Evolutionary conservation across 2,888 invertebrate species (phyloP), one percentile per base, ranked within the genome.

Genomic region (Cybosia mesomella): DNA sequence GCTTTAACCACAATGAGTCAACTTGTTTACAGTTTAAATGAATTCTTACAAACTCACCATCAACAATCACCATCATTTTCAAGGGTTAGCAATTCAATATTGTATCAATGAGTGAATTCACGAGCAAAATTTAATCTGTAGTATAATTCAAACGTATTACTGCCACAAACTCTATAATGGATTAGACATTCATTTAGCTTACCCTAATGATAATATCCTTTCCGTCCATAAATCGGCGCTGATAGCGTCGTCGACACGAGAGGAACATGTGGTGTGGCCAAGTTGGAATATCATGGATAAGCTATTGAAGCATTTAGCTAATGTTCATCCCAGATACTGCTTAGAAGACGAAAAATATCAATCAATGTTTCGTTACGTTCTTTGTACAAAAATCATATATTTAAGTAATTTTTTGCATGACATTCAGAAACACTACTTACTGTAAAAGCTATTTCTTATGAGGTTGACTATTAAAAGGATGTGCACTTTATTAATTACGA

Each of bases 281-380:
- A 71, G 67, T 67, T 74, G 74, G 69, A 74, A 77, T n/a, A n/a
- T n/a, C n/a, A n/a, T n/a, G 71, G 58, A 32, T 66, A 68, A 71
- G 67, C 66, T 79, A 77, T 74, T 70, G 75, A 78, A 66, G 76
- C 82, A 77, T 79, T 83, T 86, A 87, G 87, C 86, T 79, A 83
- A 85, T 87, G 75, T 80, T 84, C 83, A 59, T n/a, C 36, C 34
- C 21, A 58, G 21, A 36, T 59, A 59, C 36, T 36, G n/a, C 13
- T 59, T 15, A 59, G 22, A 15, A 2, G 39, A 59, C 18, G 59
- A 36, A 39, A 39, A 36, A 28, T 28, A 28, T 28, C 5, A 4
- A 28, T 28, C 28, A 4, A 28, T 28, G 5, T 28, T 5, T 28
- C 28, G 28, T 28, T 4, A 28, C 28, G 5, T 28, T 28, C 5